Base-by-base conservation (phyloP, 92 coral and sea anemone species). In the Porites lobata region DNA sequence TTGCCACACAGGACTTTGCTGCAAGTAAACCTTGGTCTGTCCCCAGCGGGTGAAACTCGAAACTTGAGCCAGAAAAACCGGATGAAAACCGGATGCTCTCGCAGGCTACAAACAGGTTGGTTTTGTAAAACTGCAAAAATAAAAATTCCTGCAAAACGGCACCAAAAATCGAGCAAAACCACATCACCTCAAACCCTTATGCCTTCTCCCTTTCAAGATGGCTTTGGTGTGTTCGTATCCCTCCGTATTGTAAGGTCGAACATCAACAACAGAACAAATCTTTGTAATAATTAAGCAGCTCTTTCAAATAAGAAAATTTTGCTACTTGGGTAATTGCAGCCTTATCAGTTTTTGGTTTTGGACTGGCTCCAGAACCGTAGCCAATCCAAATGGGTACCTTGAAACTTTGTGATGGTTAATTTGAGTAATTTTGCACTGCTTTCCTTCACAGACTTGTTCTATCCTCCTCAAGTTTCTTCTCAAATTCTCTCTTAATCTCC, bases 1-100 rank as follows among this genome's bases (percentile, higher is more conserved):
- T 91, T 10, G 88, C 85, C 69, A 80, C 53, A 19, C 91, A 80
- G 12, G 92, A 80, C 50, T 87, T 91, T 18, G 82, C 89, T 6
- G 94, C 88, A 20, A 91, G 81, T 71, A 87, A 64, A 14, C 83
- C 90, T 58, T 88, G 87, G 67, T 17, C 52, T 9, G 65, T 52
- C 24, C 84, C 86, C 13, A 80, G 77, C 4, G 85, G 84, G 2
- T 29, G 32, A 29, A 29, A 90, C 19, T 78, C 17, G 26, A 85
- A 29, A 18, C 80, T 52, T 75, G 77, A 68, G 70, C 59, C 66
- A 50, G 82, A 77, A n/a, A 92, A 50, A 65, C 89, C 74, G 76
- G 7, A 85, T 75, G 47, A n/a, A 92, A 50, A 65, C 89, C 74
- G 76, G 7, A 85, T 75, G 47, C 47, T 38, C 47, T 38, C 47